A percentile compares a stretch with the other conserved stretches of the same genome.
These are phyloP conservation scores for Prionailurus viverrinus DNA, from an alignment of 2,113 vertebrate species.

Conservation along the genomic window DNA sequence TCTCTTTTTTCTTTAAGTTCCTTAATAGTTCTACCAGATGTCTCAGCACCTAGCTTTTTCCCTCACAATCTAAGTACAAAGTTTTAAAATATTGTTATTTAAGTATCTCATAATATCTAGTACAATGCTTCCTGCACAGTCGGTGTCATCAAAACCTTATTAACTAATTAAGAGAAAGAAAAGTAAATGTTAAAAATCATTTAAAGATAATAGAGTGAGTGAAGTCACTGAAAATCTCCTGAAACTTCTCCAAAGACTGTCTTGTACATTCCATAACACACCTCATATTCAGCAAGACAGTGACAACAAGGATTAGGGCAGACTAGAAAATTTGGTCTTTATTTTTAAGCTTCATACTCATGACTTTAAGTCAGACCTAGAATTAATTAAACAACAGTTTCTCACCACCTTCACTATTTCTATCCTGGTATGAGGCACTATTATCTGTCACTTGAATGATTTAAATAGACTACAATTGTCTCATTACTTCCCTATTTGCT, in stretches of 20 bases:
- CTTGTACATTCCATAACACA: background rate
- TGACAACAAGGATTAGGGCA: background rate
- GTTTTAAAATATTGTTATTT: conserved; percentile 38
- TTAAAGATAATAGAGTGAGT: background rate
- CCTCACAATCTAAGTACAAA: background rate
- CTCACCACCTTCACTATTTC: background rate
- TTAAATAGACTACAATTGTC: background rate
- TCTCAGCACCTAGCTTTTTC: background rate
- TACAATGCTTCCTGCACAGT: background rate
- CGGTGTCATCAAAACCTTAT: background rate
- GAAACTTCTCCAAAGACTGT: background rate
- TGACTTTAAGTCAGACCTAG: background rate
- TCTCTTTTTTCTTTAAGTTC: background rate
- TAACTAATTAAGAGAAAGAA: conserved; percentile 36
- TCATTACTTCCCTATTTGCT: background rate
- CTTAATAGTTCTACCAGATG: background rate
- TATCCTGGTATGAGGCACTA: background rate
- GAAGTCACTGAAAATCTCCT: background rate
- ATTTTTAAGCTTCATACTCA: background rate
- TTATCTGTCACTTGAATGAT: background rate
- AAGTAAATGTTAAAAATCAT: conserved; percentile 12
- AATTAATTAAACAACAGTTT: background rate
- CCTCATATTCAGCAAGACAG: background rate
- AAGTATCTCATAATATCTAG: background rate
- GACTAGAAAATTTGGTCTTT: background rate